Evolutionary conservation across 2,797 vertebrate genomes (phyloP), one percentile per base, ranked within the genome.

Genomic region (Chrosomus eos): DNA sequence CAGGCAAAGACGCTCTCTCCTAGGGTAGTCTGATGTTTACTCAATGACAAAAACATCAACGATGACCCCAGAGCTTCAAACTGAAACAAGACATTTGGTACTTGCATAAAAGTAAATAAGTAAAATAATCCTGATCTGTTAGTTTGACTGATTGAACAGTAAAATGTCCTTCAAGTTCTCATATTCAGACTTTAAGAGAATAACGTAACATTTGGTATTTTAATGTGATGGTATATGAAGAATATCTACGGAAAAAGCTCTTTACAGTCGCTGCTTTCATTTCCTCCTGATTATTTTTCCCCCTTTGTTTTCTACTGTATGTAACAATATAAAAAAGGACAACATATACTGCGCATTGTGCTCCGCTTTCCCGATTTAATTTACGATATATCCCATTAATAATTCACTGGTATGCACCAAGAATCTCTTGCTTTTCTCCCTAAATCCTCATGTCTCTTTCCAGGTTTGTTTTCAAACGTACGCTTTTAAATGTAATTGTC

Each of bases 1-100:
- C n/a, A 88, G 51, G 13, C 21, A 76, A 58, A 38, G 51, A 58
- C 5, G 4, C 36, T 81, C 66, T 81, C 38, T 81, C 38, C 31
- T 9, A 23, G 53, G 45, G 19, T 7, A 72, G 7, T 31, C 36
- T 45, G 38, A 81, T 31, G 53, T 70, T 18, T 72, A 31, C 67
- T 21, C n/a, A 71, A 43, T 38, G 51, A 38, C 33, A 38, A 76
- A 76, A 76, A 76, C 51, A 55, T 38, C 10, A 58, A n/a, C 21
- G 0, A 58, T 2, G 21, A 38, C 51, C 13, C 13, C 4, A 38
- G 2, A 38, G 36, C 31, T 5, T 53, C 18, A 31, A 66, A 28
- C 28, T 7, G 62, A 16, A 66, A 14, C 26, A 31, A 33, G 13
- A 64, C 62, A 18, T 28, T 66, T 66, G 28, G 13, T 31, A 8